Evolutionary conservation across 2,888 invertebrate genomes (phyloP).

Genomic region (Campoletis raptor): DNA sequence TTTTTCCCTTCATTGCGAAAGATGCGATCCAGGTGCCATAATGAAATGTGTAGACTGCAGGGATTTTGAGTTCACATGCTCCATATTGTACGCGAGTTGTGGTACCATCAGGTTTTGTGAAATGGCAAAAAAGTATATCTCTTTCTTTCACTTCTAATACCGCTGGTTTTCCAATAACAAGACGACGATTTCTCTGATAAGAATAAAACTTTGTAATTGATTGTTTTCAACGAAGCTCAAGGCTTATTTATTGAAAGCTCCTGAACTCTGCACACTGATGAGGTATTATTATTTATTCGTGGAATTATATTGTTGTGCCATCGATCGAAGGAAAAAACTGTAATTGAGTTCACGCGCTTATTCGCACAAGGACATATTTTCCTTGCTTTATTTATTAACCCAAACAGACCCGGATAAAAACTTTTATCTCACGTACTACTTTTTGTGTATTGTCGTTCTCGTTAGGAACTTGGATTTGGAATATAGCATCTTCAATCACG

Average conservation of each 20-base stretch:
- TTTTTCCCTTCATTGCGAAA: slow-evolving; percentile 71
- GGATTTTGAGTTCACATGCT: slow-evolving; percentile 71
- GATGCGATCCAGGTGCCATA: slow-evolving; percentile 77
- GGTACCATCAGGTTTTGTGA: slow-evolving; percentile 74
- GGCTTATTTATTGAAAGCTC: not conserved
- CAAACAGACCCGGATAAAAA: not conserved
- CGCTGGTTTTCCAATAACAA: slow-evolving; percentile 21
- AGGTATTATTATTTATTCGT: not conserved
- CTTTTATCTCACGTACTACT: not conserved
- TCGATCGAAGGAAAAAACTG: not conserved
- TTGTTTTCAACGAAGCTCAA: not conserved
- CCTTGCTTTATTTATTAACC: not conserved
- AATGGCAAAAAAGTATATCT: slow-evolving; percentile 71
- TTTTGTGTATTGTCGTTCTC: not conserved
- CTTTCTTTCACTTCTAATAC: not conserved
- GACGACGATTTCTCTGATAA: slow-evolving; percentile 15
- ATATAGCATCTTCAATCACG: not conserved
- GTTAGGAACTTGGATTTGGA: not conserved
- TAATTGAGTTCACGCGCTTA: not conserved
- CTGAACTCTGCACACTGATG: not conserved
- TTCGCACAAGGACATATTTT: not conserved
- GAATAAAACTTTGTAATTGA: not conserved
- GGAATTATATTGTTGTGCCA: not conserved
- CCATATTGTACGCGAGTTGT: slow-evolving; percentile 63
- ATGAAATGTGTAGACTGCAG: slow-evolving; percentile 72